Percentiles rank a stretch among this genome's conserved stretches.
Evolutionary conservation across 1,140 invertebrate genomes (phyloP).

Genomic region (Coelopa frigida): DNA sequence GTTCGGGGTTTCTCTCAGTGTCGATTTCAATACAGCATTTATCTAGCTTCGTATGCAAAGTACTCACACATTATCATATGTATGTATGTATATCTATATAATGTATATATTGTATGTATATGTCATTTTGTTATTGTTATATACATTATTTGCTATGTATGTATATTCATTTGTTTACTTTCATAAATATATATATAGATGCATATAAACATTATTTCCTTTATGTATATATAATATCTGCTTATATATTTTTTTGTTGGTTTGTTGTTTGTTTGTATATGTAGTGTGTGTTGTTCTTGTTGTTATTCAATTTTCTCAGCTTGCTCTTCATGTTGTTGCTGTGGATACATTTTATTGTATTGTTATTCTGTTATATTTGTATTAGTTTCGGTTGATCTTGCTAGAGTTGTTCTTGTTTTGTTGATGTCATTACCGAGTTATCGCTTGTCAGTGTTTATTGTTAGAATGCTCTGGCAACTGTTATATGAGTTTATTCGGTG

Average conservation of each 20-base stretch:
- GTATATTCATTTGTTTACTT: background rate
- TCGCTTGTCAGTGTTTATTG: slow-evolving; percentile 3
- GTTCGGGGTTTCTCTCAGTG: no score
- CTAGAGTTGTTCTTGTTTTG: no score
- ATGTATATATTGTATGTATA: slow-evolving; percentile 7
- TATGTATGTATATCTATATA: slow-evolving; percentile 5
- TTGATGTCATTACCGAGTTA: slow-evolving; percentile 8
- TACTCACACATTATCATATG: background rate
- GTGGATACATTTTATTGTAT: slow-evolving; percentile 11
- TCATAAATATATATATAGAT: slow-evolving; percentile 2
- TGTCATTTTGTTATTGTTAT: slow-evolving; percentile 3
- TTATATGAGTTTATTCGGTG: slow-evolving; percentile 11
- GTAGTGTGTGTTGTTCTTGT: slow-evolving; percentile 16
- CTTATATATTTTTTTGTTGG: slow-evolving; percentile 8
- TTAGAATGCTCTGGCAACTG: slow-evolving; percentile 1
- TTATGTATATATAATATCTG: slow-evolving; percentile 3
- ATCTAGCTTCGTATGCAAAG: no score
- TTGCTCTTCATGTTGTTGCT: slow-evolving; percentile 6
- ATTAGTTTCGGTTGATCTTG: no score
- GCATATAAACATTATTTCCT: slow-evolving; percentile 1
- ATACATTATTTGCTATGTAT: slow-evolving; percentile 6
- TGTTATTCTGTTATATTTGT: no score
- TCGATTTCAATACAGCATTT: no score
- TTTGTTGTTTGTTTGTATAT: slow-evolving; percentile 10
- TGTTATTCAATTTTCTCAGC: slow-evolving; percentile 6